Base-by-base conservation (phyloP, 2,797 vertebrate species). In the Decapterus maruadsi region DNA sequence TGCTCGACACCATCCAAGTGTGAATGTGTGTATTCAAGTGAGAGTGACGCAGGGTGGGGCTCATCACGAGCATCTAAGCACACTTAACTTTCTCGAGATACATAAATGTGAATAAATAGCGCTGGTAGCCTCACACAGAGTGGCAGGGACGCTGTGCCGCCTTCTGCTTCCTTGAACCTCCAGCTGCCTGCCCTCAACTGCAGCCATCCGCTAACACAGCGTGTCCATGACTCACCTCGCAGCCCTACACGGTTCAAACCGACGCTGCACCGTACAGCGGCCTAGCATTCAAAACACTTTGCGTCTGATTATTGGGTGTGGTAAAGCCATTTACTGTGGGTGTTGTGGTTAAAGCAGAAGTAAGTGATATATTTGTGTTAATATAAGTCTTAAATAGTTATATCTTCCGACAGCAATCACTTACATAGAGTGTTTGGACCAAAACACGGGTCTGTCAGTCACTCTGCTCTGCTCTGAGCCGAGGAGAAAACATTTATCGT, bases 141-240 rank as follows among this genome's bases (percentile, higher is more conserved):
- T 38, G 20, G 73, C 70, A 63, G 67, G 53, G 73, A 82, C 4
- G 42, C 82, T 83, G 69, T 4, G 72, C 46, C 42, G 78, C 80
- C 77, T 82, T 89, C 83, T 85, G 78, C 83, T 84, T 78, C 68
- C 56, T 79, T 77, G 70, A 67, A 64, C 68, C 64, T 76, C 67
- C 72, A 76, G 73, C 84, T 77, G 81, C 75, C 69, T 68, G 68
- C 56, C 67, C 66, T 77, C 61, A 67, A 68, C 68, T 46, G 68
- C 63, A 68, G 67, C 68, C 76, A 77, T 77, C 76, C 72, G 16
- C 68, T 63, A 65, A 77, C 64, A 67, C 3, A n/a, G 68, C 77
- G 58, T 46, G 56, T 59, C 78, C 57, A 84, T 83, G 78, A 82
- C 85, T 88, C 83, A 84, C 64, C 43, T 78, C 58, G 62, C 62